Evolutionary conservation across 2,888 invertebrate species (phyloP), one percentile per base, ranked within the genome.

Genomic region (Hofmannophila pseudospretella): DNA sequence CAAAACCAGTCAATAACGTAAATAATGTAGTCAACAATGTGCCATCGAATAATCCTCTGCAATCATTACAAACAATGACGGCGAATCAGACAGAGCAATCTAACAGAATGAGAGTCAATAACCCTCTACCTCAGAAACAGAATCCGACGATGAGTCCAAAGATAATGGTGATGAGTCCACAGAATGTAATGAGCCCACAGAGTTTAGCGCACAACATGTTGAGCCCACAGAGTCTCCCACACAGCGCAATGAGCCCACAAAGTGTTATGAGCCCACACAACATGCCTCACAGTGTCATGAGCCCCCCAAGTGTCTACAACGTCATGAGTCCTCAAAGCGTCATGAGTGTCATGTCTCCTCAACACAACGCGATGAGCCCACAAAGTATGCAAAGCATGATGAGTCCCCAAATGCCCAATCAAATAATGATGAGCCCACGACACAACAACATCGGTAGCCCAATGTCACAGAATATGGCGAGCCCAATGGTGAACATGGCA

Each of bases 341-440:
- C 1, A 82, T 84, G 84, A 85, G 84, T 36, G 84, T 84, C n/a
- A 84, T 84, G 82, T 84, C 82, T 25, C 82, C 84, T 2, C 84
- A 78, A 47, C 80, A 86, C 38, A 84, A 81, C 26, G 80, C 76
- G 1, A 82, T 86, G 85, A 86, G 85, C 39, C 85, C 86, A 1
- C 82, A 84, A 51, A 85, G 80, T 38, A 81, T 82, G 71, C 84
- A 78, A 44, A 81, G 79, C 30, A 46, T 84, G 7, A 73, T 84
- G 80, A 85, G 85, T 43, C 85, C 85, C 8, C 85, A 81, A 54
- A 81, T 82, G 74, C 58, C 84, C 1, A 84, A 73, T 47, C 85
- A 84, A 54, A 79, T 85, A 42, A 74, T 79, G 61, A 85, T 86
- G 86, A 87, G 86, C 47, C 80, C 81, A 12, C 61, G 78, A 25